Evolutionary conservation across 35 echinoderm and acorn worm species (phyloP), one percentile per base, ranked within the genome.

Genomic region (Apostichopus californicus): DNA sequence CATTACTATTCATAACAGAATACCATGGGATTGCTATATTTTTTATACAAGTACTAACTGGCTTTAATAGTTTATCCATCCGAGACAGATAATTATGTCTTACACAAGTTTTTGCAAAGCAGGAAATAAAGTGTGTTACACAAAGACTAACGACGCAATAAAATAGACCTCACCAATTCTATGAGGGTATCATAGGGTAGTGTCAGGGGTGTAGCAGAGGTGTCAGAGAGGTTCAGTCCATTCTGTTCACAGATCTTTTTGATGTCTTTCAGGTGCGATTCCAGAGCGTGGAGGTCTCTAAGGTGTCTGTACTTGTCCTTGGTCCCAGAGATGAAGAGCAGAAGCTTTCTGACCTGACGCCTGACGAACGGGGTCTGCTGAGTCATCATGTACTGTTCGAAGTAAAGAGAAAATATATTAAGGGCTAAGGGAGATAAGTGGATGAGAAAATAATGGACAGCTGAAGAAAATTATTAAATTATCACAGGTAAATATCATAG

Each of bases 301-400:
- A 99, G 92, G n/a, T 95, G 94, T 21, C 95, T 87, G 61, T 96
- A 96, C 56, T 96, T 96, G 58, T 99, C 97, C 79, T 99, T 99
- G 14, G 95, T 93, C 10, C 97, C 97, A 84, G 95, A 99, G 80
- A 96, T 99, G 92, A 99, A 99, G 73, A 99, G 93, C 0, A 99
- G 93, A 1, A 99, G 93, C 70, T 99, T 99, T 23, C 97, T 87
- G 5, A 99, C 97, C 89, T 99, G 97, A 5, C 97, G 93, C n/a
- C 97, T 86, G 21, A 99, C 97, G 80, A 98, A 99, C 5, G 97
- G 97, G 58, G 95, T 99, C 59, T 99, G 97, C 92, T 99, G 97
- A 21, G 97, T 96, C 93, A 99, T 96, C 97, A 99, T 99, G 92
- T 99, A 99, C 97, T 99, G 78, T 9, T 68, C 2, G 12, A 24